Evolutionary conservation across 2,888 invertebrate species (phyloP).

Genomic region (Itoplectis maculator): DNA sequence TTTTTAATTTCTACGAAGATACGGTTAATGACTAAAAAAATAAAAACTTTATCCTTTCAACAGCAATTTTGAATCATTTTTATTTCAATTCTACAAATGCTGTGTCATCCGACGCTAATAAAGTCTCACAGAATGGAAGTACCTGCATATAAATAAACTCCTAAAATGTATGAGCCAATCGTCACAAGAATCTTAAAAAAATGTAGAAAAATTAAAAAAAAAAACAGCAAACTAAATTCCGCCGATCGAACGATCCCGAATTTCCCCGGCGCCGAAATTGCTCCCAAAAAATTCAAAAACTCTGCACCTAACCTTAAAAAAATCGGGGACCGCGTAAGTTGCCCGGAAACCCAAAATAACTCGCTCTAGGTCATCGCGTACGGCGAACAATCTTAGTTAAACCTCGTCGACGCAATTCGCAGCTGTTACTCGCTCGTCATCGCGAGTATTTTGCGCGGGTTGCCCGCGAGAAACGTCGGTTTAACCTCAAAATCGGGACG

Average conservation of each 20-base stretch:
- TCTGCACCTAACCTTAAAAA: conserved; percentile 66
- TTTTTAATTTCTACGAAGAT: neutral
- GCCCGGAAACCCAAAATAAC: conserved; percentile 33
- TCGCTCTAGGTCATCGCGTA: neutral
- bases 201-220: neutral
- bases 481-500: conserved; percentile 59
- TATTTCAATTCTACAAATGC: neutral
- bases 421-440: conserved; percentile 41
- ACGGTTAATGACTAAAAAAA: neutral
- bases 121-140: neutral
- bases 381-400: neutral
- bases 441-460: neutral
- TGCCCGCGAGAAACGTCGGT: neutral
- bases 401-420: neutral
- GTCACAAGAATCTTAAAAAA: neutral
- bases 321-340: neutral
- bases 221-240: neutral
- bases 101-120: conserved; percentile 1
- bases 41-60: neutral
- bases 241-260: neutral
- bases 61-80: neutral
- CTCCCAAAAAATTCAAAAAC: neutral
- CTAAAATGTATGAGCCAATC: neutral
- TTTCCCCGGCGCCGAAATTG: no score
- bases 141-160: neutral